These are phyloP conservation scores for Tortricodes alternella DNA, from an alignment of 2,888 invertebrate species.

Conservation along the genomic window DNA sequence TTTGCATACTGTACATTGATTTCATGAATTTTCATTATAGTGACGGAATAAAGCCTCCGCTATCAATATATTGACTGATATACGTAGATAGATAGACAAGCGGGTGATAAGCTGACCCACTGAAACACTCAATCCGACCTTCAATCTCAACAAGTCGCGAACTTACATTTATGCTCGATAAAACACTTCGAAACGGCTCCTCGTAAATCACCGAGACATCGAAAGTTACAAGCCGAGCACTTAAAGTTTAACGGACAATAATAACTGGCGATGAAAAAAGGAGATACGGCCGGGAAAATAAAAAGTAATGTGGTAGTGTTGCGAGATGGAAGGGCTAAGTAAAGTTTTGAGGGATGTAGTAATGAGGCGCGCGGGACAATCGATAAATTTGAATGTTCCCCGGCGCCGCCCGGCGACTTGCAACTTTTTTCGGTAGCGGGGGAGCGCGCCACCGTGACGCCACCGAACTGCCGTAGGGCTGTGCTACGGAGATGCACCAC, in stretches of 20 bases:
- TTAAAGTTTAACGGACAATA: slow-evolving; percentile 82
- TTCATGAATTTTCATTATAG: neutral
- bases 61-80: neutral
- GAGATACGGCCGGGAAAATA: slow-evolving; percentile 65
- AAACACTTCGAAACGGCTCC: slow-evolving; percentile 77
- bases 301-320: slow-evolving; percentile 76
- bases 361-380: slow-evolving; percentile 79
- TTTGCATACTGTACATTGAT: neutral
- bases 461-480: slow-evolving; percentile 41
- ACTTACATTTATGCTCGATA: slow-evolving; percentile 81
- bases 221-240: slow-evolving; percentile 80
- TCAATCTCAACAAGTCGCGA: slow-evolving; percentile 79
- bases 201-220: slow-evolving; percentile 79
- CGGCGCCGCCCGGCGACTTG: slow-evolving; percentile 79
- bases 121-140: slow-evolving; percentile 64
- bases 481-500: neutral
- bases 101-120: slow-evolving; percentile 57
- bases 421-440: slow-evolving; percentile 79
- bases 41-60: neutral
- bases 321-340: slow-evolving; percentile 74
- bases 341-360: slow-evolving; percentile 80
- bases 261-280: slow-evolving; percentile 77
- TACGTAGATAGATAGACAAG: slow-evolving; percentile 7
- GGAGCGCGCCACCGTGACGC: slow-evolving; percentile 72
- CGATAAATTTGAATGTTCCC: slow-evolving; percentile 82